phyloP scores from a whole-genome alignment of 2,888 invertebrate species.

The Synergus japonicus region DNA sequence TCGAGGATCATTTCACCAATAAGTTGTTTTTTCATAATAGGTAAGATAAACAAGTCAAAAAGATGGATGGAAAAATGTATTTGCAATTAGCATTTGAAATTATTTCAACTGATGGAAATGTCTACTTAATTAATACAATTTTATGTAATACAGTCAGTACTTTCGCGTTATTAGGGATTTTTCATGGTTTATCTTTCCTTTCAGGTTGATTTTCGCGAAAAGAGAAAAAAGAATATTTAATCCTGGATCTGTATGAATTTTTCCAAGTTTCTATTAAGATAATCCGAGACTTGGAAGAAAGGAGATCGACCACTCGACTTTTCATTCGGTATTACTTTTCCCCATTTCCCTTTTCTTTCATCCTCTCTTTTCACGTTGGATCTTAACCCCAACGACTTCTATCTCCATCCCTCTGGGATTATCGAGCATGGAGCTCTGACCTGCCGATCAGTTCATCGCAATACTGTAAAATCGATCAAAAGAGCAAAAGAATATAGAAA shows the following conservation, averaged over 20 bases:
- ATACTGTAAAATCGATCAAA: conserved; percentile 27
- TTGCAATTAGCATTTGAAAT: background rate
- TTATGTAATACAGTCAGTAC: background rate
- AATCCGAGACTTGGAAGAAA: conserved; percentile 16
- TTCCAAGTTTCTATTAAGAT: conserved; percentile 28
- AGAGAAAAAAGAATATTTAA: conserved; percentile 8
- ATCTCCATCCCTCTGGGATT: conserved; percentile 52
- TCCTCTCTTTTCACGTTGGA: conserved; percentile 13
- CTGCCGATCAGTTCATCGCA: conserved; percentile 48
- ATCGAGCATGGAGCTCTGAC: conserved; percentile 54
- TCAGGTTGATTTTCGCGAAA: background rate
- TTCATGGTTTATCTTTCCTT: background rate
- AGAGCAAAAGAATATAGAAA: conserved; percentile 24
- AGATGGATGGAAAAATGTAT: background rate
- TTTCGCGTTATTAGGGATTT: background rate
- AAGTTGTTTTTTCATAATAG: background rate
- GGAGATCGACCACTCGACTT: conserved; percentile 32
- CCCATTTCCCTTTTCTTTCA: conserved; percentile 26
- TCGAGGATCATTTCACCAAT: background rate
- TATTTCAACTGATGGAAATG: background rate
- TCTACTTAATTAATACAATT: too few species aligned
- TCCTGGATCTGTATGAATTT: conserved; percentile 4
- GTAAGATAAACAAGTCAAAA: too few species aligned
- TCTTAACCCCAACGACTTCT: conserved; percentile 33
- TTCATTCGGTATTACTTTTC: conserved; percentile 35